Base-by-base conservation (phyloP, 1,140 invertebrate genomes). In the Drosophila kepulauana region DNA sequence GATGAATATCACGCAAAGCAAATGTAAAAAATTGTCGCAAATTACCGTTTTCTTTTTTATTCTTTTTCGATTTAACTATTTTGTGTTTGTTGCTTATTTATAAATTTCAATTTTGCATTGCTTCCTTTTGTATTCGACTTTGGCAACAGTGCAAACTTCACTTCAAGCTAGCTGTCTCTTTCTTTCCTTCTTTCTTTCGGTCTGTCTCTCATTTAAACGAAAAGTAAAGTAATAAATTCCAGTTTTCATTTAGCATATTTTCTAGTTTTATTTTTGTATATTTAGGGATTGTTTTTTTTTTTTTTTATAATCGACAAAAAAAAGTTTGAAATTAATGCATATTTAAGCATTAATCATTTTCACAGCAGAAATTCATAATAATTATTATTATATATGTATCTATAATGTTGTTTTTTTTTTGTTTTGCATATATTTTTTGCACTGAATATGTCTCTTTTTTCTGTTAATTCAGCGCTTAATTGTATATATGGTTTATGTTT, bases 311-410 rank as follows among this genome's bases (percentile, higher is more conserved):
- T 43, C 49, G 59, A 63, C 68, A 45, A 61, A 52, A 57, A 62
- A 69, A 56, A 41, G 30, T 5, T 56, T 28, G 45, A 75, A 69
- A 69, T 75, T 75, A 75, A 63, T 71, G 73, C 73, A 52, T 38
- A 70, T 57, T 77, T 57, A 63, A 77, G 61, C 45, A 84, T 68
- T 76, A 79, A 79, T 57, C 15, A 41, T 41, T 63, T 70, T 85
- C 81, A 78, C 81, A 85, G 81, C 78, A 78, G 78, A 85, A 75
- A 78, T 78, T 67, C 45, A 78, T 73, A 68, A 85, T 68, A 52
- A 62, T 82, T 33, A 45, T 68, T 65, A 62, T 48, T 46, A 57
- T 63, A 41, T 20, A 41, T 57, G 33, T 41, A 57, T 57, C 16
- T 13, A 48, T 48, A 13, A 56, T 38, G 15, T 38, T 35, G 13